Evolutionary conservation across 2,113 vertebrate species (phyloP).

Genomic region (Gallinago media): DNA sequence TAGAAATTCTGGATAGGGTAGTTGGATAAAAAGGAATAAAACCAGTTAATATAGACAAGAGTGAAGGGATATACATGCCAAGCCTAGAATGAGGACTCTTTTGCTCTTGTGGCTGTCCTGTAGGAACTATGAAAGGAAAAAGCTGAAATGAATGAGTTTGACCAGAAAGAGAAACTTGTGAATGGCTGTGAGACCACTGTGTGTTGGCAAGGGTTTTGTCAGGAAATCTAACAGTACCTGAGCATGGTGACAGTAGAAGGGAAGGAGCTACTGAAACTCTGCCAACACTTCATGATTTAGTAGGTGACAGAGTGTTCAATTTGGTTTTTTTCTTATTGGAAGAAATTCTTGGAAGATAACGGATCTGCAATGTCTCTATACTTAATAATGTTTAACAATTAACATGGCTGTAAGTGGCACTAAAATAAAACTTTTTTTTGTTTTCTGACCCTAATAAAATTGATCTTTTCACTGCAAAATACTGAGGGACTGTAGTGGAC

Average conservation of each 20-base stretch:
- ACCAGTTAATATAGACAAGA: background rate
- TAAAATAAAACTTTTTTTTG: background rate
- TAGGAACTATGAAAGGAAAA: background rate
- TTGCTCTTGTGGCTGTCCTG: background rate
- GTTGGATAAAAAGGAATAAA: background rate
- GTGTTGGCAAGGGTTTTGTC: background rate
- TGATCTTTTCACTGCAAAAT: background rate
- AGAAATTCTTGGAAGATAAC: background rate
- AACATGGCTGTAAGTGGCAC: background rate
- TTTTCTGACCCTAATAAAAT: background rate
- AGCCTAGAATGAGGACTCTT: background rate
- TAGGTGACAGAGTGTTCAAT: background rate
- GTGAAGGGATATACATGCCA: background rate
- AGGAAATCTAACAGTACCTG: background rate
- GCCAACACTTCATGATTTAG: background rate
- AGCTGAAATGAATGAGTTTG: background rate
- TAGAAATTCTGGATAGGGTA: background rate
- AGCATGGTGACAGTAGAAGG: background rate
- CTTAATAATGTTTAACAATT: background rate
- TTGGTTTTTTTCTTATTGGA: background rate
- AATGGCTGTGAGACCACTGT: background rate
- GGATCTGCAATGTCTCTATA: background rate
- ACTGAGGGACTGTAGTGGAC: background rate
- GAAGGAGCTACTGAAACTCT: background rate
- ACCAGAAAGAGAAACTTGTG: background rate